Base-by-base conservation (phyloP, 2,113 vertebrate genomes). In the Sceloporus tristichus region DNA sequence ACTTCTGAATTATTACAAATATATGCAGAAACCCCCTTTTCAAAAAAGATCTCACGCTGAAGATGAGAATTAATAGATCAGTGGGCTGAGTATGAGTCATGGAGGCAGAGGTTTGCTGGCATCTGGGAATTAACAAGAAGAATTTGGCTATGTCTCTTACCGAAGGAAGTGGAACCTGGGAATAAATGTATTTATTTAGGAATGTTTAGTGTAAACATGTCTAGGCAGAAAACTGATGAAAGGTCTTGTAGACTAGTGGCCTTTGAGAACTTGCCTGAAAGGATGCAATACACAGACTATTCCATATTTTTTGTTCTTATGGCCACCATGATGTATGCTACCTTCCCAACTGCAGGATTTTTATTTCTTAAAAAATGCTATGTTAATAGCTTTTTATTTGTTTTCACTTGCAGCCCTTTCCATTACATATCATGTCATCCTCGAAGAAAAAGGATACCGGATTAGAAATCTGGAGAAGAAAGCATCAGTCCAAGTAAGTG, bases 301-400 rank as follows among this genome's bases (percentile, higher is more conserved):
- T 25, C 70, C 29, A 14, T 62, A 62, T 18, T 76, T 13, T 54
- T 76, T 9, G 73, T 29, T 29, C 7, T 62, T 38, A 9, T 10
- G 76, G 23, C 34, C 27, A 42, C 54, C 21, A 62, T 62, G 56
- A 76, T 8, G 13, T 65, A 48, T 27, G 5, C 14, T 53, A 56
- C 53, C 29, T 42, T 53, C 53, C 5, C 29, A 79, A 29, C 27
- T 56, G 53, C 4, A 79, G 53, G 53, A 40, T 68, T 9, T 0
- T 42, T 29, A 9, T 65, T 34, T 34, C 34, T 34, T 34, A 34
- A 23, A 1, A 23, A 59, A 62, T 62, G 38, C 34, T 76, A 76
- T 85, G 59, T 85, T 85, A 42, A 65, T 59, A 85, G 71, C 19
- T 62, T 73, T 73, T 11, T 29, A 13, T 54, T 84, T 84, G 42